A percentile compares a stretch with the other conserved stretches of the same genome.
Conservation (phyloP, 2,888 invertebrate species). For the Chrysolina americana region DNA sequence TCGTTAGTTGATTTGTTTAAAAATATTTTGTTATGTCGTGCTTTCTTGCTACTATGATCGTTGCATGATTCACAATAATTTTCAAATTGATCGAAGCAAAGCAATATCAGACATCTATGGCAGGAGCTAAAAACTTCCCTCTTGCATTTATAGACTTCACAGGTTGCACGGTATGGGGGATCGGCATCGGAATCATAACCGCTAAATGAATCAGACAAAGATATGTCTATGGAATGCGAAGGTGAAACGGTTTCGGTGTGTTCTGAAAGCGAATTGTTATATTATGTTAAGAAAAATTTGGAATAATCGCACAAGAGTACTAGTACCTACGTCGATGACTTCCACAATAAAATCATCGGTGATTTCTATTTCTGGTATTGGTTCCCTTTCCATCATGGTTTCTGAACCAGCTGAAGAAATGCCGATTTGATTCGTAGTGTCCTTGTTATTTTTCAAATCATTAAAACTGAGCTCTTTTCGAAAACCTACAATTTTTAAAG, state of each 20-base stretch:
- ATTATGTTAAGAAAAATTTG: not conserved
- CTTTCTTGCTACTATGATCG: not conserved
- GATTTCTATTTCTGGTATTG: not conserved
- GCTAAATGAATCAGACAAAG: not conserved
- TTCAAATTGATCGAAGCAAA: conserved; percentile 16
- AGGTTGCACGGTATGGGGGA: conserved; percentile 15
- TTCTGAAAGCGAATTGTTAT: not conserved
- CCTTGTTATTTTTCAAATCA: not conserved
- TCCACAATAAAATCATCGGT: conserved; percentile 5
- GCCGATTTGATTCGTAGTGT: not conserved
- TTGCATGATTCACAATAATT: conserved; percentile 3
- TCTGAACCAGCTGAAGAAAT: not conserved
- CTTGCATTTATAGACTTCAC: conserved; percentile 21
- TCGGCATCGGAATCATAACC: conserved; percentile 22
- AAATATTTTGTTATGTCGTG: not conserved
- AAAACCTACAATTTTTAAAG: too few species aligned
- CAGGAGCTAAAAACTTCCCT: conserved; percentile 15
- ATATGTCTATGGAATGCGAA: not conserved
- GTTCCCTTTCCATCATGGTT: too few species aligned
- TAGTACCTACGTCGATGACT: not conserved
- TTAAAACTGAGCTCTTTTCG: not conserved
- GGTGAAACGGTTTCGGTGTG: not conserved
- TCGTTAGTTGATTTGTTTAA: not conserved
- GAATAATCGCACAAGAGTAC: not conserved
- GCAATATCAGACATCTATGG: conserved; percentile 17